Evolutionary conservation across 2,113 vertebrate species (phyloP).

Genomic region (Calyptommatus sinebrachiatus): DNA sequence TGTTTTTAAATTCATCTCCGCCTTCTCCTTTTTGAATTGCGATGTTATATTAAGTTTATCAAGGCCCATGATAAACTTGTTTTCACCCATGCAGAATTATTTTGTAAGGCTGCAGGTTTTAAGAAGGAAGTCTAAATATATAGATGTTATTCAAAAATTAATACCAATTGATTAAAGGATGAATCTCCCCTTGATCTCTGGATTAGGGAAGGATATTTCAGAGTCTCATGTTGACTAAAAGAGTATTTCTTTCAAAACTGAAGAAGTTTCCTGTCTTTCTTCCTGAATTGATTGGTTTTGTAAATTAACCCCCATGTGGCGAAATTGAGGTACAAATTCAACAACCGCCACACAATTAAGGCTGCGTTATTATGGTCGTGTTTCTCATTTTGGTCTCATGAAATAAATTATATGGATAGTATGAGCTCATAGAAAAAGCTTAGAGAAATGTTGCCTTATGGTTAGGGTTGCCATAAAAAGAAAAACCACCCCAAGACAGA

Average conservation of each 20-base stretch:
- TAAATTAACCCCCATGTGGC: background rate
- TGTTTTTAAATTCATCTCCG: background rate
- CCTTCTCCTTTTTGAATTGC: background rate
- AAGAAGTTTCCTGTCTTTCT: background rate
- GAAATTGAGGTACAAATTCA: background rate
- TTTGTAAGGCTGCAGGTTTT: background rate
- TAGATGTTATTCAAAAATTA: background rate
- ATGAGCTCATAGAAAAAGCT: background rate
- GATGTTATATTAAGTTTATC: background rate
- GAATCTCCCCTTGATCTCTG: background rate
- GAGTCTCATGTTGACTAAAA: background rate
- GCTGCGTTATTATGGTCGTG: background rate
- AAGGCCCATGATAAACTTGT: background rate
- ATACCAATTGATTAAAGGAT: background rate
- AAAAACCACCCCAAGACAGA: too few species aligned
- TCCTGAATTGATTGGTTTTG: background rate
- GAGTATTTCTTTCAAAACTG: background rate
- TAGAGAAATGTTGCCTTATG: background rate
- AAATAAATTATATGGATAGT: background rate
- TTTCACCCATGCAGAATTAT: background rate
- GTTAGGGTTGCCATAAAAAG: too few species aligned
- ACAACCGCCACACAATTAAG: background rate
- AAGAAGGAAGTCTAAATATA: background rate
- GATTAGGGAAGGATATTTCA: background rate
- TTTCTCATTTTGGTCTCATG: background rate